Percentiles rank a stretch among this genome's conserved stretches.
These are phyloP conservation scores for Sakesphorus luctuosus DNA, from an alignment of 2,113 vertebrate genomes.

Conservation along the genomic window DNA sequence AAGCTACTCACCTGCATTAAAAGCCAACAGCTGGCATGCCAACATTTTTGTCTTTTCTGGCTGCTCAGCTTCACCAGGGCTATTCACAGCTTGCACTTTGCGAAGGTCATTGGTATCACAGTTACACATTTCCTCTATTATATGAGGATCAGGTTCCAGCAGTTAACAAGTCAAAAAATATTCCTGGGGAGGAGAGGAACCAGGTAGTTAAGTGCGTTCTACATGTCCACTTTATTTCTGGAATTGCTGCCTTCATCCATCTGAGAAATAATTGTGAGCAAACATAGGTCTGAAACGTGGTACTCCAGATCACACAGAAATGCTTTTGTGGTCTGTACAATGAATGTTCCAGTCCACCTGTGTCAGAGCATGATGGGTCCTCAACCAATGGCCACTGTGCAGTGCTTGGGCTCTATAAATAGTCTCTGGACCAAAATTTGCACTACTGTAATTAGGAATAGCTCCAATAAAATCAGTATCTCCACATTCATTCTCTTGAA, in stretches of 20 bases:
- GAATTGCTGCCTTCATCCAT: neutral
- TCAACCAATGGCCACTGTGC: neutral
- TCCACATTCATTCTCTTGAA: neutral
- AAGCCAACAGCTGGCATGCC: slow-evolving; percentile 15
- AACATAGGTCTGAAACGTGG: neutral
- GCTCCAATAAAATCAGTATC: neutral
- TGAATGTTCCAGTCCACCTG: neutral
- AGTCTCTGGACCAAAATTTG: neutral
- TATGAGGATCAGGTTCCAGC: slow-evolving; percentile 4
- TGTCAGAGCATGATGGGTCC: neutral
- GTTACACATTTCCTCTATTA: slow-evolving; percentile 53
- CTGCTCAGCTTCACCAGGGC: neutral
- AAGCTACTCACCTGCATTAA: slow-evolving; percentile 36
- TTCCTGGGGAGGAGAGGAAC: neutral
- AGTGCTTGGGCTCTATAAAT: neutral
- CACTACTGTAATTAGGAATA: neutral
- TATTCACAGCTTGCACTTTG: slow-evolving; percentile 41
- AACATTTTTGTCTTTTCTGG: neutral
- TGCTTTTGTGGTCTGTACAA: neutral
- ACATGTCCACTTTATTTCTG: neutral
- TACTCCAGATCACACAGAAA: neutral
- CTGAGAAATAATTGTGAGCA: neutral
- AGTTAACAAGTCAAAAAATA: slow-evolving; percentile 42
- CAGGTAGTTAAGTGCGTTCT: neutral
- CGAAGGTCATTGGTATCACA: neutral